phyloP scores from a whole-genome alignment of 2,113 vertebrate genomes.

The Chionodraco myersi region DNA sequence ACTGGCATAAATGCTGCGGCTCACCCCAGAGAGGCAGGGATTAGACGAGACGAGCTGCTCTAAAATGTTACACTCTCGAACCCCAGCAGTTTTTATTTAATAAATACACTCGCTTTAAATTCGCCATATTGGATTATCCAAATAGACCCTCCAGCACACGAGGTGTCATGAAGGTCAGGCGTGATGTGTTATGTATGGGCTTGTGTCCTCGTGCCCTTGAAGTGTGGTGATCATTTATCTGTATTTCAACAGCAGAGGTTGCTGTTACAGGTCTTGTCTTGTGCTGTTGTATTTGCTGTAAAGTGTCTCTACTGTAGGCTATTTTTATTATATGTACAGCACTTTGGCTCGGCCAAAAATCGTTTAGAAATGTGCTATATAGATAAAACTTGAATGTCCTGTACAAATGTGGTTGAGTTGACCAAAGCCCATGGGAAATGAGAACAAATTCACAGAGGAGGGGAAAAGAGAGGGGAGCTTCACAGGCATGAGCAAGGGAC shows the following conservation, averaged over 20 bases:
- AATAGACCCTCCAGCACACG: conserved; percentile 56
- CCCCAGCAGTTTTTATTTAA: conserved; percentile 57
- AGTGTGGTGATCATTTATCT: neutral
- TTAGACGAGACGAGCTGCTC: conserved; percentile 74
- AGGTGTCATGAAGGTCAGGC: conserved; percentile 45
- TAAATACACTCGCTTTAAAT: conserved; percentile 71
- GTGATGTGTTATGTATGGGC: conserved; percentile 16
- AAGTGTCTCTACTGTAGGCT: too few species aligned
- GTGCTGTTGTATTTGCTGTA: too few species aligned
- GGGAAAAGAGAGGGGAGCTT: conserved; percentile 21
- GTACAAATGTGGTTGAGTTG: conserved; percentile 6
- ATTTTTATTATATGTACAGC: too few species aligned
- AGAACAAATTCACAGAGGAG: conserved; percentile 35
- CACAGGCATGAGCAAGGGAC: conserved; percentile 25
- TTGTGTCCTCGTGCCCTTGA: neutral
- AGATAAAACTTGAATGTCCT: neutral
- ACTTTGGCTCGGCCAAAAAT: too few species aligned
- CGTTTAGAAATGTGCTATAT: too few species aligned
- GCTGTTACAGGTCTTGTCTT: neutral
- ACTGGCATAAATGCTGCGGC: conserved; percentile 76
- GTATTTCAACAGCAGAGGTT: neutral
- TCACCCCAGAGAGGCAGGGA: conserved; percentile 73
- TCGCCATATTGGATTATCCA: conserved; percentile 73
- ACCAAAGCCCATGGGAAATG: conserved; percentile 17
- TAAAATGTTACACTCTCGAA: conserved; percentile 75